phyloP scores from a whole-genome alignment of 2,797 vertebrate species.

The Catharus ustulatus region DNA sequence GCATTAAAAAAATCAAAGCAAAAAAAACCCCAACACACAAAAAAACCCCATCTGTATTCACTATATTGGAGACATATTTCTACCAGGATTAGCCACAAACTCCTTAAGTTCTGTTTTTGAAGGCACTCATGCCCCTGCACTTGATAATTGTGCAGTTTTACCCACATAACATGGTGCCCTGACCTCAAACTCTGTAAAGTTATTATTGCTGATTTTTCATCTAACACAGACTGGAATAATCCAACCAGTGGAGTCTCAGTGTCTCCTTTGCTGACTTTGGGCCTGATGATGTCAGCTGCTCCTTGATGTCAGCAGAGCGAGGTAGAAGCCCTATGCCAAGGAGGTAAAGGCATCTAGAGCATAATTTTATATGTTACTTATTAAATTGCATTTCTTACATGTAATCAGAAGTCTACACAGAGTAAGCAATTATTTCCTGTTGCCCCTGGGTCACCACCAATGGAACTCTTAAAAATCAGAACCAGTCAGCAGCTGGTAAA shows the following conservation, averaged over 20 bases:
- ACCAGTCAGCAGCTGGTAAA: neutral
- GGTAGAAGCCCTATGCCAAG: neutral
- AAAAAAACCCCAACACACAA: neutral
- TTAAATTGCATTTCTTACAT: neutral
- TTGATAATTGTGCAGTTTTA: neutral
- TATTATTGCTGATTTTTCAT: neutral
- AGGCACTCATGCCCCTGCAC: neutral
- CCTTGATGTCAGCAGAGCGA: neutral
- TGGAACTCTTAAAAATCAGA: neutral
- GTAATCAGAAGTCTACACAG: neutral
- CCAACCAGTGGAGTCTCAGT: neutral
- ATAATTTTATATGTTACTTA: neutral
- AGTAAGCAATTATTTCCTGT: neutral
- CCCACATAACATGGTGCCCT: neutral
- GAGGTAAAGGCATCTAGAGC: neutral
- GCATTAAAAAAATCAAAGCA: neutral
- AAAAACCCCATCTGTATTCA: neutral
- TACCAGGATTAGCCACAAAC: neutral
- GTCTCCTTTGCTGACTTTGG: neutral
- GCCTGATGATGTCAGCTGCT: neutral
- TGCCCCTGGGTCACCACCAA: neutral
- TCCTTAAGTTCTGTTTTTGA: neutral
- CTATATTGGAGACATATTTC: neutral
- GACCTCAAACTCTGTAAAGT: neutral
- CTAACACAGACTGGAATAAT: neutral